These are phyloP conservation scores for Planiliza haematocheilus DNA, from an alignment of 2,113 vertebrate genomes.

Conservation along the genomic window DNA sequence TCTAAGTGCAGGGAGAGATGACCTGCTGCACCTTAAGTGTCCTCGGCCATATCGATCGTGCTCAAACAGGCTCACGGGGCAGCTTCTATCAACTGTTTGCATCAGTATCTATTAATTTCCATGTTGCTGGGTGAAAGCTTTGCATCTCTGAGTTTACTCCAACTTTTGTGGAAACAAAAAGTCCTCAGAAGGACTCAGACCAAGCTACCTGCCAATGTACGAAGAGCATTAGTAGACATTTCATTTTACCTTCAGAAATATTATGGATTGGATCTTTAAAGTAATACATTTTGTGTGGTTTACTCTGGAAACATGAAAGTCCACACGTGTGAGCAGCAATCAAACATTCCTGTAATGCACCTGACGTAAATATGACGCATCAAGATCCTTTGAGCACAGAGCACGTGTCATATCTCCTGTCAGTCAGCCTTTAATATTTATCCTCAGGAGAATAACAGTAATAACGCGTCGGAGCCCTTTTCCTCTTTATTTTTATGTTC, in stretches of 20 bases:
- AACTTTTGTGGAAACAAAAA: too few species aligned
- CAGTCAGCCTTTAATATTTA: neutral
- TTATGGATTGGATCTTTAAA: too few species aligned
- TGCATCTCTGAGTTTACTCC: neutral
- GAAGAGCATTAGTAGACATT: too few species aligned
- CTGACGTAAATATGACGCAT: neutral
- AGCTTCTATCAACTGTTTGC: constrained; percentile 10
- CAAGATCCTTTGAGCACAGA: neutral
- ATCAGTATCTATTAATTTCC: constrained; percentile 8
- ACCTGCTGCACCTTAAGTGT: constrained; percentile 50
- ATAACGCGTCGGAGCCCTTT: constrained; percentile 2
- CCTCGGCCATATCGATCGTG: constrained; percentile 58
- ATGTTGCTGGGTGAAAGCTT: neutral
- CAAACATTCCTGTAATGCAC: neutral
- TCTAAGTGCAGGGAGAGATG: constrained; percentile 65
- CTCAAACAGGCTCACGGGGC: constrained; percentile 39
- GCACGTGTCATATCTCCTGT: neutral
- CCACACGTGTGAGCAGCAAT: neutral
- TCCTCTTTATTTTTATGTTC: constrained; percentile 36
- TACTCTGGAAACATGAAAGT: neutral
- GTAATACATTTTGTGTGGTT: too few species aligned
- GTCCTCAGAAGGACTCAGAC: too few species aligned
- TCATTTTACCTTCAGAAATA: too few species aligned
- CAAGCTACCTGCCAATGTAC: too few species aligned
- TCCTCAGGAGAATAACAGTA: constrained; percentile 26